phyloP scores from a whole-genome alignment of 1,140 invertebrate genomes.

The Heliconius eleuchia region DNA sequence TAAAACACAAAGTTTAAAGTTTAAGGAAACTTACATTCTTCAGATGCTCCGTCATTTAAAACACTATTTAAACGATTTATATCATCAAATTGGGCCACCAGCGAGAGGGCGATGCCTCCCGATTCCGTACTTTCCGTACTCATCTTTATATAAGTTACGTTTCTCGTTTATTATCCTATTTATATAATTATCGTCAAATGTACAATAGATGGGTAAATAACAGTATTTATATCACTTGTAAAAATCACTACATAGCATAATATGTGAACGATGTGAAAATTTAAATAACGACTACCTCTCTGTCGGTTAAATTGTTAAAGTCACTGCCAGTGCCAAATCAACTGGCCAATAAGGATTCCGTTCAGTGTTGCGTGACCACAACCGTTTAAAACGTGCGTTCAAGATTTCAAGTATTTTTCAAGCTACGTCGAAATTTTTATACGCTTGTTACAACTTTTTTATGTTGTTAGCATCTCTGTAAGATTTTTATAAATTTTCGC shows the following conservation, averaged over 20 bases:
- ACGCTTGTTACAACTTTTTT: no score
- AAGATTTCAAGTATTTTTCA: background rate
- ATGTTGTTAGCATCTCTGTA: no score
- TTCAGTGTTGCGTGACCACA: background rate
- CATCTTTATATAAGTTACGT: constrained; percentile 48
- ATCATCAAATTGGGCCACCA: constrained; percentile 83
- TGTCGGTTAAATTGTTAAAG: constrained; percentile 26
- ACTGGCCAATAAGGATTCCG: background rate
- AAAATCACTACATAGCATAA: background rate
- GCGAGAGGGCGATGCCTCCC: constrained; percentile 59
- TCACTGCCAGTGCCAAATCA: constrained; percentile 25
- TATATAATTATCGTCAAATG: background rate
- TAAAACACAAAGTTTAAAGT: background rate
- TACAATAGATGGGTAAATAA: background rate
- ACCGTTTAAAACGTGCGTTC: background rate
- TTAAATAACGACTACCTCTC: constrained; percentile 47
- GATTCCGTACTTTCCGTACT: constrained; percentile 71
- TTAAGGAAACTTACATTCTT: constrained; percentile 83
- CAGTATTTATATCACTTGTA: background rate
- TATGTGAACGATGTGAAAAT: constrained; percentile 28
- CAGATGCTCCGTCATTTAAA: constrained; percentile 84
- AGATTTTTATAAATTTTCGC: no score
- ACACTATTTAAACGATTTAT: constrained; percentile 85
- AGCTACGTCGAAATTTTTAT: no score
- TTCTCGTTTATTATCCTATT: background rate